Conservation (phyloP, 2,888 invertebrate genomes). For the Machimus rusticus region DNA sequence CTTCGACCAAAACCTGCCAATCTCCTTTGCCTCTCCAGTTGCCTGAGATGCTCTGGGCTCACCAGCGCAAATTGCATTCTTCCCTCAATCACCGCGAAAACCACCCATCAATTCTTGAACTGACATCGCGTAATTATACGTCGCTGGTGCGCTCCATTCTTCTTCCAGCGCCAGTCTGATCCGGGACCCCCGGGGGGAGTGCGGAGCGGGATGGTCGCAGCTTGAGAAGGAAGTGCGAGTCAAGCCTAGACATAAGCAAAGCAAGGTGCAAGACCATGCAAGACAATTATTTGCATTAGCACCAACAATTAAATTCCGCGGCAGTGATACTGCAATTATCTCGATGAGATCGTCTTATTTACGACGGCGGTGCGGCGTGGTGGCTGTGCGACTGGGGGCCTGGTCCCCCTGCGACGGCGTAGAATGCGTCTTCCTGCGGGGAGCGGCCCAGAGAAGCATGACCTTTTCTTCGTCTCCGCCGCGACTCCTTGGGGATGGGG, state of each 20-base stretch:
- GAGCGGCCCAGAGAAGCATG: constrained; percentile 8
- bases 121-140: background rate
- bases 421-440: background rate
- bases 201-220: constrained; percentile 7
- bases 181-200: background rate
- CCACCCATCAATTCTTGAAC: constrained; percentile 5
- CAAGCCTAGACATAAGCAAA: constrained; percentile 57
- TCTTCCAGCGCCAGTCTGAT: background rate
- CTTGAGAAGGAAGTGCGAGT: constrained; percentile 59
- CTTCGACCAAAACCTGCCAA: background rate
- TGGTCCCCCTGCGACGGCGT: background rate
- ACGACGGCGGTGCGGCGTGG: background rate
- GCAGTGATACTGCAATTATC: constrained; percentile 46
- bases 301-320: constrained; percentile 48
- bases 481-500: background rate
- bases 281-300: constrained; percentile 51
- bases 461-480: background rate
- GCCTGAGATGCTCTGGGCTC: background rate
- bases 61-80: background rate
- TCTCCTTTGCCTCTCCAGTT: background rate
- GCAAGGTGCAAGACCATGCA: constrained; percentile 57
- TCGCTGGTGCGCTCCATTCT: background rate
- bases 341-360: constrained; percentile 41
- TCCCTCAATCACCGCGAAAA: background rate
- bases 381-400: background rate